Evolutionary conservation across 2,797 vertebrate species (phyloP).

Genomic region (Pogonophryne albipinna): DNA sequence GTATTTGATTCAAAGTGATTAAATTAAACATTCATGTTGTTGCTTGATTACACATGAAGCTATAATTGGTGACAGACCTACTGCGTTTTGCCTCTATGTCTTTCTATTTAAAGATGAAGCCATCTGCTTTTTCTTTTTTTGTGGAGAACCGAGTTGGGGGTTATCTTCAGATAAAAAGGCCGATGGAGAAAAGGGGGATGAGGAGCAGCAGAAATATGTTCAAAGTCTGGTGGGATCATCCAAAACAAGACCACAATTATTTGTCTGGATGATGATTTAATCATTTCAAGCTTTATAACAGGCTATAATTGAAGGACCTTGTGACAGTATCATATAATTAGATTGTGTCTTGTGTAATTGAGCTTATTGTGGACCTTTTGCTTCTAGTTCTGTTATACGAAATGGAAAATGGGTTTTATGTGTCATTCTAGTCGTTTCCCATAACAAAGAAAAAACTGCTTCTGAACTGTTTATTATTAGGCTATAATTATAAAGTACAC

Average conservation of each 20-base stretch:
- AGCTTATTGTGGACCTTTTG: constrained; percentile 14
- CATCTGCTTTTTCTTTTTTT: constrained; percentile 49
- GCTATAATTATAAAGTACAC: not conserved
- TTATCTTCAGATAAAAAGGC: constrained; percentile 48
- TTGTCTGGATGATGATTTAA: constrained; percentile 6
- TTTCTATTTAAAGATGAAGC: constrained; percentile 54
- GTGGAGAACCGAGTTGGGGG: constrained; percentile 4
- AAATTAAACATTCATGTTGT: constrained; percentile 43
- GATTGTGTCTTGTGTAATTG: not conserved
- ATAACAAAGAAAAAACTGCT: not conserved
- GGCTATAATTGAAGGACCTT: constrained; percentile 2
- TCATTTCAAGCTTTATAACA: constrained; percentile 19
- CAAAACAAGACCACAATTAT: not conserved
- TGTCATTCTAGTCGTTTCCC: not conserved
- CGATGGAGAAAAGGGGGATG: not conserved
- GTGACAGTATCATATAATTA: not conserved
- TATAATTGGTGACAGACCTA: constrained; percentile 51
- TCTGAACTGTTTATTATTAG: constrained; percentile 9
- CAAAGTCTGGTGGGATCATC: constrained; percentile 31
- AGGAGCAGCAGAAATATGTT: constrained; percentile 43
- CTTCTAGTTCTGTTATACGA: not conserved
- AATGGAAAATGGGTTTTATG: not conserved
- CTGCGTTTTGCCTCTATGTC: constrained; percentile 36
- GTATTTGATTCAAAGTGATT: constrained; percentile 32
- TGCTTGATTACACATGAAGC: constrained; percentile 48